Conservation (phyloP, 2,888 invertebrate species). For the Sarcophaga rosellei region DNA sequence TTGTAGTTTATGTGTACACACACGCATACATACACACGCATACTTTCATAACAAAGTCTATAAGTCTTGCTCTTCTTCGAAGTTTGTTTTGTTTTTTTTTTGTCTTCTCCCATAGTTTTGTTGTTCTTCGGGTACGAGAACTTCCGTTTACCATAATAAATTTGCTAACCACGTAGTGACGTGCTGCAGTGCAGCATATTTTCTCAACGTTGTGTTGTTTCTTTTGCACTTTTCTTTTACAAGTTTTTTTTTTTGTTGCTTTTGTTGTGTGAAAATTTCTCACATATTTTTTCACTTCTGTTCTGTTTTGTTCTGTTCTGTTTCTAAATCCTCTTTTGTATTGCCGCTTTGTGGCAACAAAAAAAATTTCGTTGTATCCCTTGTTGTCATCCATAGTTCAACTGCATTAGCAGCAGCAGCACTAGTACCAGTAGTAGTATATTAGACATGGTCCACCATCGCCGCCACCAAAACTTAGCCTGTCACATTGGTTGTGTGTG, state of each 20-base stretch:
- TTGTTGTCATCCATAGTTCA: constrained; percentile 53
- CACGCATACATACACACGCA: neutral
- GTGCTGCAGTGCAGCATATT: constrained; percentile 73
- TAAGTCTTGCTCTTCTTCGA: neutral
- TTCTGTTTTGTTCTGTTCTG: constrained; percentile 3
- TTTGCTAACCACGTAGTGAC: constrained; percentile 81
- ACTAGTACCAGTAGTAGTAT: constrained; percentile 28
- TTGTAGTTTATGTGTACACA: constrained; percentile 23
- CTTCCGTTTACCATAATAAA: constrained; percentile 78
- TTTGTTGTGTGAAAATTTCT: constrained; percentile 53
- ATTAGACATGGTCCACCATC: constrained; percentile 70
- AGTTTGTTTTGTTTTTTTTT: constrained; percentile 8
- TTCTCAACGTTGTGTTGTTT: constrained; percentile 52
- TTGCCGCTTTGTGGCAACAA: constrained; percentile 35
- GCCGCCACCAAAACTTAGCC: constrained; percentile 66
- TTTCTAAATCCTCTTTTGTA: constrained; percentile 28
- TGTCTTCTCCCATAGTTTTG: constrained; percentile 35
- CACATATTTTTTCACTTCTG: constrained; percentile 58
- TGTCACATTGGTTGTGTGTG: neutral
- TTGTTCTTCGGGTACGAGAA: constrained; percentile 39
- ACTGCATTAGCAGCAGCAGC: neutral
- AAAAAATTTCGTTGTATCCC: constrained; percentile 10
- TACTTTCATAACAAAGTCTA: neutral
- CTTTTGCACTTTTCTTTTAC: constrained; percentile 37
- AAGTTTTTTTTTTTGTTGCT: constrained; percentile 39